Evolutionary conservation across 2,113 vertebrate species (phyloP).

Genomic region (Clarias magur): DNA sequence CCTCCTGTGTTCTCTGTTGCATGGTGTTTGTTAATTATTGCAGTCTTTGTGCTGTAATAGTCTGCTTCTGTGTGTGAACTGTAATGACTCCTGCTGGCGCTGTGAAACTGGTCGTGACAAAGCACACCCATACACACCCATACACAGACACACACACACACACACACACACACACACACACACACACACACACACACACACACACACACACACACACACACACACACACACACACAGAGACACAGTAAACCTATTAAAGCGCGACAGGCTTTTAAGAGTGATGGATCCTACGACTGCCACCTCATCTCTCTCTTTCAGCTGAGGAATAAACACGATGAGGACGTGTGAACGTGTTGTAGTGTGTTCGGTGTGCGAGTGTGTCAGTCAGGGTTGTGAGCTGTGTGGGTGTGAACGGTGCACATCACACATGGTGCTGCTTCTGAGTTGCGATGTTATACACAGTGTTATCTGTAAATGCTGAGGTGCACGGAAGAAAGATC

Average conservation of each 20-base stretch:
- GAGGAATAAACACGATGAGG: neutral
- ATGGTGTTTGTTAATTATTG: constrained; percentile 9
- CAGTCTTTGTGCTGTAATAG: neutral
- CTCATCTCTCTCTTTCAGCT: neutral
- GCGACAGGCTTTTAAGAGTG: constrained; percentile 21
- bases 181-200: constrained; percentile 18
- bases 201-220: constrained; percentile 27
- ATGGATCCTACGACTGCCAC: neutral
- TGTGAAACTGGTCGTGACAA: neutral
- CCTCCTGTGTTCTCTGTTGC: neutral
- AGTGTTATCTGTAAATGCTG: neutral
- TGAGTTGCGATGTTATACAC: neutral
- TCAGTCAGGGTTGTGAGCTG: neutral
- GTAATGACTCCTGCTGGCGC: neutral
- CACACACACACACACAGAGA: constrained; percentile 19
- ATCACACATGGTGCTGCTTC: neutral
- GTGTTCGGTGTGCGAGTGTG: neutral
- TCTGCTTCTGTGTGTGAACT: constrained; percentile 17
- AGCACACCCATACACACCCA: neutral
- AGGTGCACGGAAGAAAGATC: neutral
- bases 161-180: constrained; percentile 25
- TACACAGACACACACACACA: constrained; percentile 12
- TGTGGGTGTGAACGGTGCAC: neutral
- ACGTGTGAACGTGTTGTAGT: neutral
- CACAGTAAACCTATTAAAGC: constrained; percentile 28